Evolutionary conservation across 2,888 invertebrate species (phyloP).

Genomic region (Idaea dimidiata): DNA sequence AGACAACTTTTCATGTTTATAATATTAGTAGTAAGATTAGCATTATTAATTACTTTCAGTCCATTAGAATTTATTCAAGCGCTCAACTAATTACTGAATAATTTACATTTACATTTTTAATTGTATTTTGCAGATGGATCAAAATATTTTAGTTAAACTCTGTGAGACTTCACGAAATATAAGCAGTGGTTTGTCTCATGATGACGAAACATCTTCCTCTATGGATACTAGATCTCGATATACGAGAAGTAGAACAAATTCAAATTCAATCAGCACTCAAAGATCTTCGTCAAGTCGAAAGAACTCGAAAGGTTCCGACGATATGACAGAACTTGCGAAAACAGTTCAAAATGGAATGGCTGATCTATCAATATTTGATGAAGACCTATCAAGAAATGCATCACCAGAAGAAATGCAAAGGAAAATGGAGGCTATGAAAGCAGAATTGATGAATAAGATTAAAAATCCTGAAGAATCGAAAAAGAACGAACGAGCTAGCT

Average conservation of each 20-base stretch:
- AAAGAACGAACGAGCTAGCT: constrained; percentile 36
- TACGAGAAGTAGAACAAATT: constrained; percentile 52
- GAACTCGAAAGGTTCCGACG: constrained; percentile 61
- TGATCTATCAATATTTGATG: constrained; percentile 63
- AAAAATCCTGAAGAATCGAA: constrained; percentile 53
- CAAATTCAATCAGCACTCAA: constrained; percentile 34
- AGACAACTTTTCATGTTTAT: too few species aligned
- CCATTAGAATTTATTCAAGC: too few species aligned
- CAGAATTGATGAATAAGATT: constrained; percentile 66
- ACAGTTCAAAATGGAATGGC: constrained; percentile 81
- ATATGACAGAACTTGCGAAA: constrained; percentile 74
- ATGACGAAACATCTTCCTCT: constrained; percentile 65
- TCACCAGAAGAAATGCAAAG: constrained; percentile 56
- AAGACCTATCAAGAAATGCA: constrained; percentile 42
- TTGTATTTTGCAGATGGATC: constrained; percentile 52
- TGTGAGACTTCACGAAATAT: constrained; percentile 65
- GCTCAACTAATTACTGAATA: neutral
- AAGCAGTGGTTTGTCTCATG: constrained; percentile 64
- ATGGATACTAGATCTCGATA: constrained; percentile 61
- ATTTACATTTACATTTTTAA: constrained; percentile 3
- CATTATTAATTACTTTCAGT: too few species aligned
- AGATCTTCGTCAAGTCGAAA: constrained; percentile 59
- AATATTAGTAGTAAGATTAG: too few species aligned
- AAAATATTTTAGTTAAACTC: constrained; percentile 55
- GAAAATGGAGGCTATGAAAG: constrained; percentile 65